These are phyloP conservation scores for Nesogale talazaci DNA, from an alignment of 2,113 vertebrate genomes.

Conservation along the genomic window DNA sequence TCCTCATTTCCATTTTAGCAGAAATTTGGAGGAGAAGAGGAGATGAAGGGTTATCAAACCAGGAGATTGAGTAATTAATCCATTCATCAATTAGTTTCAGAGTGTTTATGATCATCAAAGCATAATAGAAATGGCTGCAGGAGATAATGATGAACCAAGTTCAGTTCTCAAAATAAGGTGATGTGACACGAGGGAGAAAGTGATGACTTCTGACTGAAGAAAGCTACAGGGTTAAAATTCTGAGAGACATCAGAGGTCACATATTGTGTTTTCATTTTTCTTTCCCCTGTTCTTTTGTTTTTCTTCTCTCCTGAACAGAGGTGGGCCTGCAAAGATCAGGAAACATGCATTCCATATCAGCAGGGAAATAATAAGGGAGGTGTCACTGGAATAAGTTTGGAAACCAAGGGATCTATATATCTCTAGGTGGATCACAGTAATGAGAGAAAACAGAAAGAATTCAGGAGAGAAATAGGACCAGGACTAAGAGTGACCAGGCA, in stretches of 20 bases:
- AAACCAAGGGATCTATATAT: not conserved
- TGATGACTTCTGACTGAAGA: not conserved
- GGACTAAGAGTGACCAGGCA: not conserved
- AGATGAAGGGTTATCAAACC: not conserved
- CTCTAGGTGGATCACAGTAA: not conserved
- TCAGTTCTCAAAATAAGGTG: not conserved
- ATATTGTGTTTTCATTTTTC: not conserved
- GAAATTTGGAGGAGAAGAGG: not conserved
- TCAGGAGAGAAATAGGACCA: not conserved
- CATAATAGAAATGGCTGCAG: not conserved
- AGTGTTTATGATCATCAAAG: not conserved
- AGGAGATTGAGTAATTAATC: not conserved
- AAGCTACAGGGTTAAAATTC: not conserved
- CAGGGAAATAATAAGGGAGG: not conserved
- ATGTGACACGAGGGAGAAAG: not conserved
- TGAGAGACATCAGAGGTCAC: not conserved
- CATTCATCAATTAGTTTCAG: not conserved
- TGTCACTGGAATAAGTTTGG: not conserved
- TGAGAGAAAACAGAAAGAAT: not conserved
- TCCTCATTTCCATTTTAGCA: not conserved
- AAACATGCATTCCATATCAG: not conserved
- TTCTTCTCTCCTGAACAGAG: not conserved
- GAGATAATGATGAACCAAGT: not conserved
- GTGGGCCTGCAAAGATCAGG: not conserved
- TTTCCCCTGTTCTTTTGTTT: not conserved